Base-by-base conservation (phyloP, 2,888 invertebrate genomes). In the Noctua pronuba region DNA sequence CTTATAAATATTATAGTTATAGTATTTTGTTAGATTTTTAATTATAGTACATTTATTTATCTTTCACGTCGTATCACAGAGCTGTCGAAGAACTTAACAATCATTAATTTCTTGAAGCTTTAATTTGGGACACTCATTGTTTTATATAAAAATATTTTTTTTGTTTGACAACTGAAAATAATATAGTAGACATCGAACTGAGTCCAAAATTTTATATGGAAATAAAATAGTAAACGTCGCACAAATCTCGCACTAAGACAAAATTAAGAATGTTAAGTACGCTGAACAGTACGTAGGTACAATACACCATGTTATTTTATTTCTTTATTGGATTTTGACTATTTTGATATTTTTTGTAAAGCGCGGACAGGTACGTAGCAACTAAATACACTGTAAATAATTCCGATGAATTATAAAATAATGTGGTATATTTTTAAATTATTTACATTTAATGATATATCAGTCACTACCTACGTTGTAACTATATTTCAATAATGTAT, bases 401-500 rank as follows among this genome's bases (percentile, higher is more conserved):
- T 84, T 87, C 86, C 85, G 86, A 87, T 84, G 71, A 82, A 86
- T 84, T 75, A 81, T 87, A 88, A 84, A 86, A 84, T 88, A 82
- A 85, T 82, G 83, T 86, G 88, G 84, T 88, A 89, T 88, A 88
- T 84, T 89, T 88, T 86, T 73, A 85, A 86, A 88, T 86, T 79
- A 79, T 86, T 82, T 86, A 80, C 86, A 86, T 86, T 86, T 85
- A 84, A 78, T 74, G 67, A 84, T 89, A 75, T 84, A 87, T 85
- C 89, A 85, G 85, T 86, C 85, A 89, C 80, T 86, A 88, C 83
- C 77, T 85, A 89, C 84, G 83, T 86, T 81, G 75, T 90, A 85
- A 88, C 84, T 87, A 84, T 90, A 85, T 90, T 91, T 89, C 88
- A 91, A 90, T 91, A 86, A 90, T 94, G 92, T 94, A 93, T 93